phyloP scores from a whole-genome alignment of 1,140 invertebrate genomes.

The Drosophila repletoides region DNA sequence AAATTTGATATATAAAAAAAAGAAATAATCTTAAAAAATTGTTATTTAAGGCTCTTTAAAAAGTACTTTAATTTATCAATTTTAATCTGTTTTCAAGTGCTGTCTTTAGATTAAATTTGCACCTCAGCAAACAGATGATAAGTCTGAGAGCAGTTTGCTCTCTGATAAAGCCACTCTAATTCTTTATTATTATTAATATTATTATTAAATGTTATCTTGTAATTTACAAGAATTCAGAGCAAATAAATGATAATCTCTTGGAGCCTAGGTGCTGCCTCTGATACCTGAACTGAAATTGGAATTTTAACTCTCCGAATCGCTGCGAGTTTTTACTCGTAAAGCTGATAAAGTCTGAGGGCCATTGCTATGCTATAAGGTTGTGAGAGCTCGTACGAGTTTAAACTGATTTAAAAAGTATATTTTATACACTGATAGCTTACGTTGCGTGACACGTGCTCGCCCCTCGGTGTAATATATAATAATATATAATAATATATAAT shows the following conservation, averaged over 20 bases:
- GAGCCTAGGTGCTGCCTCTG: no score
- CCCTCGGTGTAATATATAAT: neutral
- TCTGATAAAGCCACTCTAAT: no score
- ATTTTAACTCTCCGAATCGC: no score
- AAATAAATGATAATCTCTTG: constrained; percentile 5
- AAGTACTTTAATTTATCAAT: constrained; percentile 8
- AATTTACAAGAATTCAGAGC: neutral
- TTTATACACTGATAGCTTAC: constrained; percentile 4
- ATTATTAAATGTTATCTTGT: neutral
- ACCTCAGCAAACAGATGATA: neutral
- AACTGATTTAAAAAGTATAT: constrained; percentile 12
- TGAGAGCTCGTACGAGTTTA: no score
- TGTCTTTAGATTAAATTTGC: neutral
- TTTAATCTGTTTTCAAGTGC: neutral
- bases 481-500: no score
- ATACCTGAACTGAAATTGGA: no score
- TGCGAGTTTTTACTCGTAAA: no score
- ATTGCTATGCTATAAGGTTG: no score
- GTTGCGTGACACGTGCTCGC: constrained; percentile 1
- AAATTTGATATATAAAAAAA: no score
- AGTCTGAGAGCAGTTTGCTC: no score
- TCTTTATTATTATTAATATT: neutral
- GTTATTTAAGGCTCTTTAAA: neutral
- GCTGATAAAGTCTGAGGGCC: neutral
- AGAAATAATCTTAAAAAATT: neutral